Conservation (phyloP, 1,140 invertebrate species). For the Caenorhabditis inopinata region DNA sequence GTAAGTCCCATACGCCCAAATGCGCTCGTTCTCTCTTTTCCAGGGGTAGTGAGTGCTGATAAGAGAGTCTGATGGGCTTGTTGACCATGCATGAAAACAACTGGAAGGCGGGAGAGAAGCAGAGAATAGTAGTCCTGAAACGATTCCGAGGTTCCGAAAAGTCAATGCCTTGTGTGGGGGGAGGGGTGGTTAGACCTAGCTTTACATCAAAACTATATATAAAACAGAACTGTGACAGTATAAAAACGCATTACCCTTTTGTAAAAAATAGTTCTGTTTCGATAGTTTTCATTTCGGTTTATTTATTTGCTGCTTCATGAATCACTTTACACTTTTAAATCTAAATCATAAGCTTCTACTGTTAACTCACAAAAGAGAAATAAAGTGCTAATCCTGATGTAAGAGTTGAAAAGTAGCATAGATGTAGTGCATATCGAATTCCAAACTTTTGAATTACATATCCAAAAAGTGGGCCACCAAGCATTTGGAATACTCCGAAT, state of each 20-base stretch:
- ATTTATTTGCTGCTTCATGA: no score
- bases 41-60: conserved; percentile 45
- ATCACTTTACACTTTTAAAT: no score
- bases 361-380: conserved; percentile 38
- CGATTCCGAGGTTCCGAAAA: no score
- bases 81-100: conserved; percentile 50
- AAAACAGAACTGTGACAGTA: no score
- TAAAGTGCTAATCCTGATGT: conserved; percentile 35
- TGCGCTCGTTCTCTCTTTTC: conserved; percentile 47
- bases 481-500: conserved; percentile 48
- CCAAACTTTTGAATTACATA: conserved; percentile 48
- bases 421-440: conserved; percentile 27
- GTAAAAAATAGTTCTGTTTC: no score
- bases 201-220: no score
- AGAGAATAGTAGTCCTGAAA: conserved; percentile 45
- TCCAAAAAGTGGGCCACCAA: conserved; percentile 50
- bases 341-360: no score
- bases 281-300: no score
- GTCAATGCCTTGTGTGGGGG: no score
- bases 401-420: conserved; percentile 41
- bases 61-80: conserved; percentile 49
- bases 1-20: conserved; percentile 51
- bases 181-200: no score
- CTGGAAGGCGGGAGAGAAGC: conserved; percentile 33
- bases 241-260: no score